A percentile compares a stretch with the other conserved stretches of the same genome.
Evolutionary conservation across 2,888 invertebrate genomes (phyloP).

Genomic region (Phyto melanocephala): DNA sequence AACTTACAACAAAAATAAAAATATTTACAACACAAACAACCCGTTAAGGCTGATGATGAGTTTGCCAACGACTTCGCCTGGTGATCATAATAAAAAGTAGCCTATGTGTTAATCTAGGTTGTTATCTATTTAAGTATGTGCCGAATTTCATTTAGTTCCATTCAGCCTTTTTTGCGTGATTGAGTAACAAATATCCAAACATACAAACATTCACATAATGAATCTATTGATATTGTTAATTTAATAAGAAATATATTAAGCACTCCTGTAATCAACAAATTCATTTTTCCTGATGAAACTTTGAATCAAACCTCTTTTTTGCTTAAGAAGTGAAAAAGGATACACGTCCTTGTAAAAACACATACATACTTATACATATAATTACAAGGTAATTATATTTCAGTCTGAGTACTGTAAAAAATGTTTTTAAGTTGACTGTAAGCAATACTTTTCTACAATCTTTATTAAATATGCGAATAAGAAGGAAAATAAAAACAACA

Average conservation of each 20-base stretch:
- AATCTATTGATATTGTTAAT: no score
- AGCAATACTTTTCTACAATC: slow-evolving; percentile 38
- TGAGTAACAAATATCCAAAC: no score
- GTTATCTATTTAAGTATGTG: no score
- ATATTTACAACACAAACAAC: no score
- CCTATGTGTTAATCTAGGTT: no score
- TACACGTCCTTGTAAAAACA: background rate
- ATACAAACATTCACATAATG: no score
- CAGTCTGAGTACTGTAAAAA: slow-evolving; percentile 15
- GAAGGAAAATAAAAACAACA: background rate
- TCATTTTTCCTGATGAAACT: background rate
- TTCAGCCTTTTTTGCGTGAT: no score
- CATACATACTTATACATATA: background rate
- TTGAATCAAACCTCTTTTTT: background rate
- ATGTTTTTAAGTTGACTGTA: slow-evolving; percentile 40
- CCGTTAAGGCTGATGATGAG: no score
- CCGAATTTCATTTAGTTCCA: no score
- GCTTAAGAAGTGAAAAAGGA: background rate
- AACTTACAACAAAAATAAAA: no score
- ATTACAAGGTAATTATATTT: background rate
- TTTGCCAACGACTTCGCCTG: no score
- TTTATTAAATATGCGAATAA: background rate
- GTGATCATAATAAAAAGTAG: no score
- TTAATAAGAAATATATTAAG: background rate
- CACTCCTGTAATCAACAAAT: background rate